Percentiles rank a stretch among this genome's conserved stretches.
phyloP scores from a whole-genome alignment of 2,113 vertebrate species.

The Boulengeromyrus knoepffleri region DNA sequence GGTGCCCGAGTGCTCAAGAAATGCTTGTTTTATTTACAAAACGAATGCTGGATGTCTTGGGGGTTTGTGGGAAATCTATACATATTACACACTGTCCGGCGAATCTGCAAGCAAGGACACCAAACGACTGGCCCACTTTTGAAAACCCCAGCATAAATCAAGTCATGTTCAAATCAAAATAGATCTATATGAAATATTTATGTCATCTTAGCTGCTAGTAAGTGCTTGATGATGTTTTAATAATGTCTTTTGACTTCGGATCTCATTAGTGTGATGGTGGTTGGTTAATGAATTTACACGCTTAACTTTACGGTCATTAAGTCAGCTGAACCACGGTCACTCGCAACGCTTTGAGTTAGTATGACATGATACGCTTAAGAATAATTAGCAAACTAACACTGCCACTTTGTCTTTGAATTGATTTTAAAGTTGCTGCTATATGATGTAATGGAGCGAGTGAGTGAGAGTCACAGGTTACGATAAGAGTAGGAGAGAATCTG shows the following conservation, averaged over 20 bases:
- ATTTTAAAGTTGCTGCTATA: background rate
- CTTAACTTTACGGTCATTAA: background rate
- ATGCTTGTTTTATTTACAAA: background rate
- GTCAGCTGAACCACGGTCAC: background rate
- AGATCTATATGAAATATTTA: background rate
- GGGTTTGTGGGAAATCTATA: background rate
- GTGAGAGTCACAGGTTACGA: background rate
- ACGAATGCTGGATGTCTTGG: background rate
- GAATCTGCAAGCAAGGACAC: background rate
- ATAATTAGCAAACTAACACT: background rate
- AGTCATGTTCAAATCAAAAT: background rate
- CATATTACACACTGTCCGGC: background rate
- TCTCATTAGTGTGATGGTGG: background rate
- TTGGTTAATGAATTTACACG: background rate
- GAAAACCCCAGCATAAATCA: background rate
- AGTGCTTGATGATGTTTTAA: background rate
- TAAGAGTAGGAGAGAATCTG: background rate
- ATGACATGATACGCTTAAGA: background rate
- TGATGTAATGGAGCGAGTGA: background rate
- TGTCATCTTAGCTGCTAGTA: background rate
- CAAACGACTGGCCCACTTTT: background rate
- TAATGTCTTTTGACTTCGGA: background rate
- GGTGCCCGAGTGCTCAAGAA: background rate
- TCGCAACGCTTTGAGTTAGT: background rate
- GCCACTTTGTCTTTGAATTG: background rate